Base-by-base conservation (phyloP, 1,140 invertebrate species). In the Panagrolaimus sp. region DNA sequence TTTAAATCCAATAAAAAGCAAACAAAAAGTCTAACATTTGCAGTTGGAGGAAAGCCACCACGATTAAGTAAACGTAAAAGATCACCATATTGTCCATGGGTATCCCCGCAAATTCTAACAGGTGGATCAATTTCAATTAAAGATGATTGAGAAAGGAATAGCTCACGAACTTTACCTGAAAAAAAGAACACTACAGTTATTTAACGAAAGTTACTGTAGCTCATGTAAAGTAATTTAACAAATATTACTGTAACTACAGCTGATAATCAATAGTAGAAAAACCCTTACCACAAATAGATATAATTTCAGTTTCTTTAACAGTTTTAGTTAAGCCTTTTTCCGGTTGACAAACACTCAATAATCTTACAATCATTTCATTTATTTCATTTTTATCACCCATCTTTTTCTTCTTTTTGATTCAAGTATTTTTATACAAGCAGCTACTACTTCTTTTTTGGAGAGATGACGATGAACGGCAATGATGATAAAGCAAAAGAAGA, bases 31-130 rank as follows among this genome's bases (percentile, higher is more conserved):
- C 31, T 38, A 4, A 38, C 31, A 86, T 98, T 99, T 43, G 93
- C 93, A 85, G 98, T 95, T 13, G 96, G 96, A 46, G 96, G 96
- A 84, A 98, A 98, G 16, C 95, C 93, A 67, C 96, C 96, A 84
- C 98, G 98, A 83, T 98, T 95, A 85, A 99, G 98, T 69, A 99
- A 86, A 82, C 96, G 89, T 72, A 99, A 86, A 42, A 99, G 86
- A 86, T 98, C 96, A 83, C 94, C 96, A 84, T 98, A 99, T 47
- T 71, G 69, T 66, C 85, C 85, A 78, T 86, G 85, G 44, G 86
- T 84, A 74, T 86, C 85, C 0, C 69, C 69, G 31, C 69, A 70
- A 20, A 70, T 48, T 44, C 65, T 53, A 16, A 70, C 65, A 14
- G 69, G 69, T n/a, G 69, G 48, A 25, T 70, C 64, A 43, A 70